Conservation (phyloP, 1,140 invertebrate species). For the Galendromus occidentalis region DNA sequence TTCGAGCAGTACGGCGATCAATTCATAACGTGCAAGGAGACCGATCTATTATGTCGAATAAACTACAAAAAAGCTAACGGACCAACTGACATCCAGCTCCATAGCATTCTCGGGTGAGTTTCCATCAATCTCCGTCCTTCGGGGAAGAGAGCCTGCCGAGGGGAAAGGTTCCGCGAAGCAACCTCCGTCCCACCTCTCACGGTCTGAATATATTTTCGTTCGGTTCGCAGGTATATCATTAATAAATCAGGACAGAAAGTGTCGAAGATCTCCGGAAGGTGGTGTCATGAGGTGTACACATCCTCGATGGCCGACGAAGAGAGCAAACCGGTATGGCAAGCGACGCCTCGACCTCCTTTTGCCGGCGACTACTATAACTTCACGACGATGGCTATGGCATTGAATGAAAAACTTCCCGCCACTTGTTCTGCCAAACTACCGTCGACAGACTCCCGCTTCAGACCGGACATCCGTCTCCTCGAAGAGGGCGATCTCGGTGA, state of each 20-base stretch:
- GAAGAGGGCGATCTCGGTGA: slow-evolving; percentile 63
- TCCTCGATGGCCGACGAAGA: slow-evolving; percentile 5
- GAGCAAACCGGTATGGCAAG: neutral
- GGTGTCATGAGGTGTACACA: slow-evolving; percentile 10
- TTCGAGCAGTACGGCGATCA: slow-evolving; percentile 49
- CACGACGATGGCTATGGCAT: slow-evolving; percentile 70
- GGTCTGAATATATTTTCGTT: too few relatives aligned
- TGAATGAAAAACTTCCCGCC: slow-evolving; percentile 59
- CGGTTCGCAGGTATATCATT: neutral
- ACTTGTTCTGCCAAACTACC: slow-evolving; percentile 35
- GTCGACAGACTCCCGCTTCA: slow-evolving; percentile 66
- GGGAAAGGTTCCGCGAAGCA: too few relatives aligned
- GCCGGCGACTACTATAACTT: slow-evolving; percentile 56
- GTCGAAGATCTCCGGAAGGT: slow-evolving; percentile 9
- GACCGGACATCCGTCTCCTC: slow-evolving; percentile 71
- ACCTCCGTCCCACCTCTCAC: too few relatives aligned
- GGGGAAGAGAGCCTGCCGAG: too few relatives aligned
- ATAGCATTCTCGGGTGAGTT: slow-evolving; percentile 8
- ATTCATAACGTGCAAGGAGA: neutral
- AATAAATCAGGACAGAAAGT: slow-evolving; percentile 8
- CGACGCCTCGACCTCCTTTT: neutral
- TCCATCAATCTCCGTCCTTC: neutral
- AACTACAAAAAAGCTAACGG: neutral
- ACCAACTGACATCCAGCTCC: slow-evolving; percentile 1
- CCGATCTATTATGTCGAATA: neutral